Conservation (phyloP, 2,113 vertebrate genomes). For the Rhea pennata region DNA sequence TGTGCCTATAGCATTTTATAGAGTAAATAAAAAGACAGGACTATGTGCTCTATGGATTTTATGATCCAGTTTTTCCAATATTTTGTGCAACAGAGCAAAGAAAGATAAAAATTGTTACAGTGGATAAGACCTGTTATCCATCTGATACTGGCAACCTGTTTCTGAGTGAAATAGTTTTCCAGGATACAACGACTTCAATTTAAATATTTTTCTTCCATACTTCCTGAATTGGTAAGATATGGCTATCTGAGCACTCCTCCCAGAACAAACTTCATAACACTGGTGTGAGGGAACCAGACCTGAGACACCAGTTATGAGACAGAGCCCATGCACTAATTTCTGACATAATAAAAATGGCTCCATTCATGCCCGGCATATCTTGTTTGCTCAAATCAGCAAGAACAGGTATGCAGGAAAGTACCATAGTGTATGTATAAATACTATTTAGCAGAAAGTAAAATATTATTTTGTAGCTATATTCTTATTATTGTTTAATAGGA, state of each 20-base stretch:
- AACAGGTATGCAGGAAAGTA: background rate
- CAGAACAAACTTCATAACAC: background rate
- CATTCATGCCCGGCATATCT: background rate
- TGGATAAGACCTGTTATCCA: background rate
- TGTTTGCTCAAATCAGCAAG: background rate
- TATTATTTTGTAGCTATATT: background rate
- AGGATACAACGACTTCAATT: background rate
- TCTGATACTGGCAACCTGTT: background rate
- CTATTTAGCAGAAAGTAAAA: background rate
- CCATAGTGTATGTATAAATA: background rate
- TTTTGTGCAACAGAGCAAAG: background rate
- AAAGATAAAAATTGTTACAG: background rate
- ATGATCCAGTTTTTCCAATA: background rate
- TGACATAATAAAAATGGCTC: background rate
- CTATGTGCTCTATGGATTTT: background rate
- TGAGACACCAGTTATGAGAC: background rate
- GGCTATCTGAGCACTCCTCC: background rate
- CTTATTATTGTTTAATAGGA: background rate
- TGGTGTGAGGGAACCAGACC: background rate
- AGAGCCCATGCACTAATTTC: background rate
- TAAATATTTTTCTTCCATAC: background rate
- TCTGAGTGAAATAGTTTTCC: background rate
- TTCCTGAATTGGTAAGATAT: background rate
- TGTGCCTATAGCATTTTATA: background rate
- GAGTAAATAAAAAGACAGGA: background rate